Evolutionary conservation across 2,888 invertebrate species (phyloP), one percentile per base, ranked within the genome.

Genomic region (Hoplodrina ambigua): DNA sequence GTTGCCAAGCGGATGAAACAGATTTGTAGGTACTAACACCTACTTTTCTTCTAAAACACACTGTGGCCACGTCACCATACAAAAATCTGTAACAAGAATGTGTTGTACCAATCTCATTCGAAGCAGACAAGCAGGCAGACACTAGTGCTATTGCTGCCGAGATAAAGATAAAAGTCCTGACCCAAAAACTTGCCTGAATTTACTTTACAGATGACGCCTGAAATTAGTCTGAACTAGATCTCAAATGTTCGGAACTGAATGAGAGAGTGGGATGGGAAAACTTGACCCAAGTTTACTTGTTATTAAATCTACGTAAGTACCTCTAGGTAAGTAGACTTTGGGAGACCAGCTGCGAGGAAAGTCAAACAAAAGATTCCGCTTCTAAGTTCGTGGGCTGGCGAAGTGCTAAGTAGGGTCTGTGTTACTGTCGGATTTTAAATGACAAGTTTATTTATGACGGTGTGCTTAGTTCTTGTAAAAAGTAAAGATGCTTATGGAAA

Each of bases 51-150:
- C 33, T 37, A 19, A 72, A 72, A 59, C 44, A 13, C 2, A 7
- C 2, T 13, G 17, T 4, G 13, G 11, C 13, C 15, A 25, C 20
- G 49, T 56, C 20, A 53, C 4, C 37, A 11, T 17, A 46, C 19
- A 52, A 50, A 25, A 59, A 60, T 56, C 13, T 61, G 13, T 41
- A n/a, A 30, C 41, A 61, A 49, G 61, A 57, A 80, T 64, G 17
- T 63, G 52, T 75, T 70, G 62, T 72, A 17, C 53, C 19, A 49
- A 19, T 25, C 52, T 50, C 61, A 53, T 65, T 58, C 54, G 15
- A 54, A 30, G 30, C 59, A 83, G 78, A 78, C 82, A 61, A 4
- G 20, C 69, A 37, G 72, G 72, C 82, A 83, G 78, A 75, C 84
- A 63, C 49, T 57, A 57, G 62, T 58, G n/a, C 19, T 55, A 50